Base-by-base conservation (phyloP, 2,113 vertebrate species). In the Tragulus kanchil region DNA sequence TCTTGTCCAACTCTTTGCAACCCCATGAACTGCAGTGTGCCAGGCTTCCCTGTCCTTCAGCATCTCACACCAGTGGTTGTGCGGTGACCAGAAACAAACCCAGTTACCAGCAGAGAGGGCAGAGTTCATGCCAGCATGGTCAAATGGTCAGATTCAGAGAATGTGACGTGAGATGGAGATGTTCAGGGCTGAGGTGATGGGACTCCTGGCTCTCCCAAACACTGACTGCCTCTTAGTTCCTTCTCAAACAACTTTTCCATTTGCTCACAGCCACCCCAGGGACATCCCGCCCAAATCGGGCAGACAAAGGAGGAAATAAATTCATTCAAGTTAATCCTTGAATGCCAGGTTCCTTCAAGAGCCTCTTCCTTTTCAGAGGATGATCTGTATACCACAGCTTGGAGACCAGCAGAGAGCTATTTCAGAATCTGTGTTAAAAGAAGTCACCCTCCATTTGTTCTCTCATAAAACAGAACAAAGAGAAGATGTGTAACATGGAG, bases 211-310 rank as follows among this genome's bases (percentile, higher is more conserved):
- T 85, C 50, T 71, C 31, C 52, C 48, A 48, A 28, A 88, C 23
- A 25, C 8, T 26, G 13, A 88, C 1, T 36, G 6, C 71, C 13
- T 26, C 75, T 82, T 45, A 31, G 8, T 25, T 71, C 59, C n/a
- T 90, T 85, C 78, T 71, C 78, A 52, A 52, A 69, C 26, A 31
- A 36, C n/a, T 21, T 48, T 8, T 0, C 50, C 31, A 15, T 6
- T 64, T 78, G n/a, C 71, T 89, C 6, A 19, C 0, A 0, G 48
- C 36, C 25, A n/a, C 56, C 64, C 36, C 71, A 6, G 50, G 54
- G 67, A 71, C 67, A 58, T 8, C 7, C 50, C 28, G 9, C 15
- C 13, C 3, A 6, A 3, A 1, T 58, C 0, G 1, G 15, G 7
- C 56, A 81, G 56, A 21, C 45, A 73, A 45, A n/a, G 17, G 19